Percentiles rank a stretch among this genome's conserved stretches.
Evolutionary conservation across 2,888 invertebrate species (phyloP).

Genomic region (Pammene aurita): DNA sequence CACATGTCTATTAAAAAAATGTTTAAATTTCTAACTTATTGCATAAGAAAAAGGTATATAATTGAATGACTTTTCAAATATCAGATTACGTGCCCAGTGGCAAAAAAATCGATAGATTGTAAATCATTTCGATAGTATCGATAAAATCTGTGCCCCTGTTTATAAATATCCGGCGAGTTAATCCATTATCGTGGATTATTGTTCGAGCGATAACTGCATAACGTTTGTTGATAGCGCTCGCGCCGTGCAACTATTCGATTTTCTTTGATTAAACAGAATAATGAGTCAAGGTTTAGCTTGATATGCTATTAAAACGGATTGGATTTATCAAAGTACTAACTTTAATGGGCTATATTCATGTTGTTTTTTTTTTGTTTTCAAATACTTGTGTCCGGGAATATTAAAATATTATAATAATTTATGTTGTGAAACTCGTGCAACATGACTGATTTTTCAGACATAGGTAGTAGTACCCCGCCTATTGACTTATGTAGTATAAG

Average conservation of each 20-base stretch:
- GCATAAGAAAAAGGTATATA: not conserved
- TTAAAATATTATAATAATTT: too few relatives aligned
- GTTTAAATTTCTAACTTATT: not conserved
- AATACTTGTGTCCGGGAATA: too few relatives aligned
- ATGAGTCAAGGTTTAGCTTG: not conserved
- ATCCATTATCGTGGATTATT: constrained; percentile 82
- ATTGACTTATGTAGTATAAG: not conserved
- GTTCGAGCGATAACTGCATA: constrained; percentile 73
- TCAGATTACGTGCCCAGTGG: not conserved
- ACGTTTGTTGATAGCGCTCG: constrained; percentile 58
- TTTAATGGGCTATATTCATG: too few relatives aligned
- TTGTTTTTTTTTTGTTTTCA: too few relatives aligned
- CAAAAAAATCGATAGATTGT: constrained; percentile 52
- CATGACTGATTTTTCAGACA: too few relatives aligned
- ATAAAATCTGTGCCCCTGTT: constrained; percentile 72
- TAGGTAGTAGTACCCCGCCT: too few relatives aligned
- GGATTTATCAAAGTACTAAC: too few relatives aligned
- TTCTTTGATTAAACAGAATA: constrained; percentile 15
- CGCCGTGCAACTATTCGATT: constrained; percentile 41
- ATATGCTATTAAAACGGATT: not conserved
- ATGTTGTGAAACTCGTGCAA: too few relatives aligned
- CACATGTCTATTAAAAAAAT: too few relatives aligned
- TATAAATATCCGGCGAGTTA: constrained; percentile 76
- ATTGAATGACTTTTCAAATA: not conserved
- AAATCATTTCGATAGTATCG: constrained; percentile 60